Evolutionary conservation across 1,140 invertebrate species (phyloP), one percentile per base, ranked within the genome.

Genomic region (Agraylea sexmaculata): DNA sequence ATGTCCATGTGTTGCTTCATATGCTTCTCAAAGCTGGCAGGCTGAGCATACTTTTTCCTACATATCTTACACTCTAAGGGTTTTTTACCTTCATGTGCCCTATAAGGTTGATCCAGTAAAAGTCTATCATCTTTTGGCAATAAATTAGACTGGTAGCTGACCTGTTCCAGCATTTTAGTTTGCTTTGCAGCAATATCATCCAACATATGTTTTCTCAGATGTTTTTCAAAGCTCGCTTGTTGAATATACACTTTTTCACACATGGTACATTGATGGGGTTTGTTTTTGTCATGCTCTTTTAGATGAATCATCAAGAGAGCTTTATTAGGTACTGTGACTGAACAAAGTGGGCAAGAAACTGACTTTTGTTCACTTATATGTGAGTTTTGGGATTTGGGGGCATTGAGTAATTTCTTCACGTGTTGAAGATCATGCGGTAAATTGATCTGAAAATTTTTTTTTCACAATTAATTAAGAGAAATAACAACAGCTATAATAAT

Each of bases 221-320:
- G 47, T 29, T 49, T 49, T 31, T 49, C 47, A 33, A 45, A 49
- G 25, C 47, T 49, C 11, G 47, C 47, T 37, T 49, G 47, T 34
- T 49, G 47, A 16, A 49, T 49, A 31, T 49, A 49, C 5, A 49
- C 47, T 23, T 49, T 49, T 7, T 49, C 47, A 28, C 47, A 49
- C 47, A 49, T 42, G 30, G 43, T 45, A 36, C 47, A 49, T 23
- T 49, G 43, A 28, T 49, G 47, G 3, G 47, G 47, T 29, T 43
- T 45, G 32, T 20, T 45, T 12, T 41, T 42, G 18, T 49, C 47
- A 28, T 49, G 46, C 20, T 49, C 46, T 20, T 42, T 42, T 29
- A 49, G 38, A 37, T 49, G 46, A 4, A 42, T 30, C 1, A 43
- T 34, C 18, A 49, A 40, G 4, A 41, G 30, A 17, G 43, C 37